These are phyloP conservation scores for Epinotia bilunana DNA, from an alignment of 2,888 invertebrate species.

Conservation along the genomic window DNA sequence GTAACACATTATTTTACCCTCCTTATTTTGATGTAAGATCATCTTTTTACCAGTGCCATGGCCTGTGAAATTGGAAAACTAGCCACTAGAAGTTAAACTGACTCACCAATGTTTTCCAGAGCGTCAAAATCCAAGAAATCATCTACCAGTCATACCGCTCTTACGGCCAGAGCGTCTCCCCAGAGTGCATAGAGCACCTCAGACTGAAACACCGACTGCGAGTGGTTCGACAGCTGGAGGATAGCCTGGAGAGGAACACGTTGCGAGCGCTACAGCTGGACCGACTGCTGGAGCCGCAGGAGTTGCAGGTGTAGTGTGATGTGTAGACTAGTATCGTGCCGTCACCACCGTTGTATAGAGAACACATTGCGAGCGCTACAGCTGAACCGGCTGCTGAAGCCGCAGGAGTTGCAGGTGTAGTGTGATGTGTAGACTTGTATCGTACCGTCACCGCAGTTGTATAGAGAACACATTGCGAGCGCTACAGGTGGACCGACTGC, in stretches of 20 bases:
- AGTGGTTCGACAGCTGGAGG: slow-evolving; percentile 97
- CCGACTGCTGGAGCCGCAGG: slow-evolving; percentile 86
- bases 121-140: slow-evolving; percentile 91
- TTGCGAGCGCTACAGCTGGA: slow-evolving; percentile 92
- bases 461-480: no score
- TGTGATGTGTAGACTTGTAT: no score
- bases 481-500: no score
- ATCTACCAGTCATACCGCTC: slow-evolving; percentile 94
- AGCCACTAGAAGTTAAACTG: background rate
- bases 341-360: no score
- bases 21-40: no score
- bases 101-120: slow-evolving; percentile 75
- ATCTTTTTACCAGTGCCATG: no score
- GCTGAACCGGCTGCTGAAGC: no score
- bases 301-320: slow-evolving; percentile 81
- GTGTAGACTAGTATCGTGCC: background rate
- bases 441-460: no score
- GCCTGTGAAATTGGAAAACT: background rate
- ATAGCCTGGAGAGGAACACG: slow-evolving; percentile 94
- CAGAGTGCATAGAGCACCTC: slow-evolving; percentile 94
- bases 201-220: slow-evolving; percentile 95
- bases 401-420: no score
- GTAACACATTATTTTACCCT: no score
- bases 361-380: no score
- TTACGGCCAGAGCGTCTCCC: slow-evolving; percentile 90